phyloP scores from a whole-genome alignment of 2,797 vertebrate species.

The Rhinogobio ventralis region DNA sequence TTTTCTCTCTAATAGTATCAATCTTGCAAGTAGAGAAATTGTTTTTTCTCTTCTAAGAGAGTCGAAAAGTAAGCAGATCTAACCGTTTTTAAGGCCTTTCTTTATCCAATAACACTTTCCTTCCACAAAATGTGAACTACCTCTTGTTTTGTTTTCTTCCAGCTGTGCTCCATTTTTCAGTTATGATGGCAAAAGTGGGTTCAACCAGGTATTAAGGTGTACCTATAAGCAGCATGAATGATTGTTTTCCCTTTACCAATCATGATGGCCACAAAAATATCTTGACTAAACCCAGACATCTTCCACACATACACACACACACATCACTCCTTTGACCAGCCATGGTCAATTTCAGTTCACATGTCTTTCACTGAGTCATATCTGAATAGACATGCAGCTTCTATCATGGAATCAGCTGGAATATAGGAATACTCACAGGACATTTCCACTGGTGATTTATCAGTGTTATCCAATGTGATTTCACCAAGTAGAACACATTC shows the following conservation, averaged over 20 bases:
- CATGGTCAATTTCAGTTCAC: neutral
- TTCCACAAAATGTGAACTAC: no score
- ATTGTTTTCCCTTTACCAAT: neutral
- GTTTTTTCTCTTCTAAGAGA: no score
- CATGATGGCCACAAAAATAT: neutral
- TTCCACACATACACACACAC: neutral
- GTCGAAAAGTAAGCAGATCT: no score
- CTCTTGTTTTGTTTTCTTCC: no score
- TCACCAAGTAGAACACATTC: neutral
- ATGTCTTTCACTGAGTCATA: slow-evolving; percentile 1
- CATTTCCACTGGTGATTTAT: neutral
- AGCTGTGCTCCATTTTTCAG: no score
- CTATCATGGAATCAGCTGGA: neutral
- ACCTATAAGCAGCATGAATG: neutral
- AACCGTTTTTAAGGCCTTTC: no score
- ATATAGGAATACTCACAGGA: neutral
- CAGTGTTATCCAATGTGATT: neutral
- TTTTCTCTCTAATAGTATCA: no score
- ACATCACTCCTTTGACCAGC: neutral
- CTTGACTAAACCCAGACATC: neutral
- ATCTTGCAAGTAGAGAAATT: no score
- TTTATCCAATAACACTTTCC: no score
- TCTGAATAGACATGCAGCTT: neutral
- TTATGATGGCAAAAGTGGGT: no score
- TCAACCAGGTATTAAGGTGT: no score